A percentile compares a stretch with the other conserved stretches of the same genome.
These are phyloP conservation scores for Dasyurus viverrinus DNA, from an alignment of 2,113 vertebrate genomes.

Conservation along the genomic window DNA sequence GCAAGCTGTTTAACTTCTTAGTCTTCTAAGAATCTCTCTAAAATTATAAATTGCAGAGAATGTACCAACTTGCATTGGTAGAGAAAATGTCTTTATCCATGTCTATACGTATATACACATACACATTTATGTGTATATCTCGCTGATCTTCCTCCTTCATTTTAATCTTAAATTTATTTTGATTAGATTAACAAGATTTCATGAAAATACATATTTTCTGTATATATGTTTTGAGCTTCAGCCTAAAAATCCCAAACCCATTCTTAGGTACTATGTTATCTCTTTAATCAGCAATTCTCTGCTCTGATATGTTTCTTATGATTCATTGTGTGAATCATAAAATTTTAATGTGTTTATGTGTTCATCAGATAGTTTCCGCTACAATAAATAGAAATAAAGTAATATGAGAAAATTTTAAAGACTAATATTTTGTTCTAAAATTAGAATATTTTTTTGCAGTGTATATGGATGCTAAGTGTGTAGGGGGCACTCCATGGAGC, in stretches of 20 bases:
- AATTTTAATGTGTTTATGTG: neutral
- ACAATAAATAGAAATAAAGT: neutral
- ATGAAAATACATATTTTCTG: neutral
- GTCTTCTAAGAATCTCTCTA: neutral
- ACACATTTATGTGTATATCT: neutral
- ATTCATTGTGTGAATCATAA: neutral
- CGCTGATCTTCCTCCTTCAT: neutral
- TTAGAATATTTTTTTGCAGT: neutral
- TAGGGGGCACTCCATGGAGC: neutral
- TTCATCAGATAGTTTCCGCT: neutral
- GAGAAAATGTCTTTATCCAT: neutral
- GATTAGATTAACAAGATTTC: neutral
- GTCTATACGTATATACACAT: neutral
- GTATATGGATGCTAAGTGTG: neutral
- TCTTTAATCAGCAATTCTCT: neutral
- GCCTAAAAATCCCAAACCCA: neutral
- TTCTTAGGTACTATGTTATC: neutral
- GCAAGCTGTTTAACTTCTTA: neutral
- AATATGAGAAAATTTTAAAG: neutral
- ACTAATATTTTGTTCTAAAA: constrained; percentile 2
- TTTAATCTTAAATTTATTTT: neutral
- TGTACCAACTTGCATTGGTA: neutral
- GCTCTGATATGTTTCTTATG: neutral
- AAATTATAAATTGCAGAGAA: neutral
- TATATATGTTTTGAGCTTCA: neutral